Evolutionary conservation across 2,888 invertebrate species (phyloP), one percentile per base, ranked within the genome.

Genomic region (Mechanitis messenoides): DNA sequence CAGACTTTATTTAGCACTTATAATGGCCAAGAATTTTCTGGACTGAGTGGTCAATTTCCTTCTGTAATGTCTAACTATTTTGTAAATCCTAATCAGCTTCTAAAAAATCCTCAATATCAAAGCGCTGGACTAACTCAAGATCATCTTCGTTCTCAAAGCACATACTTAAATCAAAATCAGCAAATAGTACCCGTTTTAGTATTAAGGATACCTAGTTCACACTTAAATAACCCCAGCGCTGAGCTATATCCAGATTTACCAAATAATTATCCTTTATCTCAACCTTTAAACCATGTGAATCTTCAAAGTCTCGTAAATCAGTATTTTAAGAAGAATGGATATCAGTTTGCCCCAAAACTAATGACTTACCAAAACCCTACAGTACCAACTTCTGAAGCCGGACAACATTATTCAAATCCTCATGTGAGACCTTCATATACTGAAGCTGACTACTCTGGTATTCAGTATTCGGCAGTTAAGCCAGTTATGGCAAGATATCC

Each of bases 141-240:
- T 66, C 80, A 91, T 68, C 84, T 91, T 35, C 80, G 78, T n/a
- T 74, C 78, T 47, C 85, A 84, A 46, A 83, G 81, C 12, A 74
- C 83, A 31, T 81, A 81, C 45, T 73, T 80, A 9, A 80, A 83
- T 60, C 84, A 87, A 50, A 83, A 84, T 62, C 84, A 87, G 53
- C 82, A 85, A 71, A 89, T 91, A 2, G 91, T 92, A 4, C 92
- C 92, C 5, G 92, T 92, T 12, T 80, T 92, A 65, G 91, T 92
- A 31, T 72, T 92, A 47, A 85, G 92, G 74, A 89, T 92, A 46
- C 92, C 91, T 53, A 92, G 91, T 62, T 91, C 91, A 4, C 92
- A 91, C 60, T 72, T 92, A 0, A 84, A 83, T 56, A 91, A 91
- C 71, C 90, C 91, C 1, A 79, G 87, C 6, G 88, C 89, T 35